Evolutionary conservation across 2,888 invertebrate species (phyloP).

Genomic region (Caenorhabditis japonica): DNA sequence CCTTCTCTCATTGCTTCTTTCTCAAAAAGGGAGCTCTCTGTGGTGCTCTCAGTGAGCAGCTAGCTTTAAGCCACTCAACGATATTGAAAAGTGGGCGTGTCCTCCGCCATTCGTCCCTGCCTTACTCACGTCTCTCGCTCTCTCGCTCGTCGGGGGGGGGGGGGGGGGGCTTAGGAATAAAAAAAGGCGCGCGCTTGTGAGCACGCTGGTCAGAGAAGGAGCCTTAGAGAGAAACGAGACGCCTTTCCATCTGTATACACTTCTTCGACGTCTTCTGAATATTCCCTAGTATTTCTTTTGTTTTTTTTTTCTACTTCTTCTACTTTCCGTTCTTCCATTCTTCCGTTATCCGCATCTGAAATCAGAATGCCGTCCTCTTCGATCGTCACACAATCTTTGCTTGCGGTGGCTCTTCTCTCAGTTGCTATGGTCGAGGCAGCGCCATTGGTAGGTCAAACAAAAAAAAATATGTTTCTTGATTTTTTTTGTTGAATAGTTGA

Average conservation of each 20-base stretch:
- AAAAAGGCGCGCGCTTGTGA: too few relatives aligned
- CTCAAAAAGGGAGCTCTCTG: slow-evolving; percentile 1
- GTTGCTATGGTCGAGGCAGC: slow-evolving; percentile 51
- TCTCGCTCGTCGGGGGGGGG: slow-evolving; percentile 1
- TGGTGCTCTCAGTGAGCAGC: neutral
- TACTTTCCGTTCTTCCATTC: neutral
- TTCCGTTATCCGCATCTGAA: neutral
- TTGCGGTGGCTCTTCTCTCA: slow-evolving; percentile 51
- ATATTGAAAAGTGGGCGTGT: slow-evolving; percentile 39
- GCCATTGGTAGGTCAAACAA: slow-evolving; percentile 34
- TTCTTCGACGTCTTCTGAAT: too few relatives aligned
- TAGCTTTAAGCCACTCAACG: slow-evolving; percentile 22
- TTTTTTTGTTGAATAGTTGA: too few relatives aligned
- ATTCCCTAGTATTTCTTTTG: too few relatives aligned
- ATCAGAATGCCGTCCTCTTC: slow-evolving; percentile 20
- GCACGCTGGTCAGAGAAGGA: slow-evolving; percentile 31
- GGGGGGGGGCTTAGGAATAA: too few relatives aligned
- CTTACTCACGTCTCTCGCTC: slow-evolving; percentile 10
- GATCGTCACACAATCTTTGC: slow-evolving; percentile 39
- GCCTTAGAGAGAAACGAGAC: too few relatives aligned
- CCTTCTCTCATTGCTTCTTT: too few relatives aligned
- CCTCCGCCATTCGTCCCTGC: neutral
- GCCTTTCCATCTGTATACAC: too few relatives aligned
- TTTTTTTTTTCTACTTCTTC: slow-evolving; percentile 7
- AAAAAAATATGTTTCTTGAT: too few relatives aligned